Conservation (phyloP, 64 coral and sea anemone species). For the Orbicella faveolata region DNA sequence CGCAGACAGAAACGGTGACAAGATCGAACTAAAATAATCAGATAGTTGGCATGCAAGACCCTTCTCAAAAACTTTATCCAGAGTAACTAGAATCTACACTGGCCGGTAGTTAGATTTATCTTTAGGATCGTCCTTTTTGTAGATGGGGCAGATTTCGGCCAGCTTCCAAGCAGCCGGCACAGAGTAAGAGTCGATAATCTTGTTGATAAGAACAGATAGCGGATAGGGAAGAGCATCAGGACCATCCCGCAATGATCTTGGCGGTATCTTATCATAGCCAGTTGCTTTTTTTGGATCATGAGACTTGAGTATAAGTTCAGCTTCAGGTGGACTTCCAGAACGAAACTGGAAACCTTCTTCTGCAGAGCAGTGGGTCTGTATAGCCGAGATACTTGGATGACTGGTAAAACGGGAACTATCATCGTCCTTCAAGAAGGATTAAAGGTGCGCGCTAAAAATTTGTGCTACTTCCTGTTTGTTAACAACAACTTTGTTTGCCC, state of each 20-base stretch:
- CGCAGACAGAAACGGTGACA: background rate
- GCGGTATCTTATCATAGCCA: conserved; percentile 46
- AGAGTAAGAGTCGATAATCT: conserved; percentile 31
- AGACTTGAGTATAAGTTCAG: conserved; percentile 7
- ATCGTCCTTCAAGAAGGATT: too few relatives aligned
- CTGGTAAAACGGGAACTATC: background rate
- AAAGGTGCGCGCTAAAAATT: too few relatives aligned
- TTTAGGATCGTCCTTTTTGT: background rate
- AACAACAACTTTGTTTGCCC: conserved; percentile 44
- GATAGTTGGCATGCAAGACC: too few relatives aligned
- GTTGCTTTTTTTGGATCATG: conserved; percentile 34
- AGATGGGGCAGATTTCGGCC: conserved; percentile 26
- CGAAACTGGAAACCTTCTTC: conserved; percentile 25
- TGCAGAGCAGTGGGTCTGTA: conserved; percentile 19
- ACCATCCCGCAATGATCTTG: conserved; percentile 44
- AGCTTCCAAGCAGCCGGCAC: conserved; percentile 30
- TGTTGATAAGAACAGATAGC: conserved; percentile 26
- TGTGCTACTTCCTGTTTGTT: too few relatives aligned
- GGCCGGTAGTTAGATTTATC: too few relatives aligned
- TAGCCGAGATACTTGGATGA: conserved; percentile 10
- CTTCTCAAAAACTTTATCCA: too few relatives aligned
- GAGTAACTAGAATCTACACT: background rate
- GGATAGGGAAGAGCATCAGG: conserved; percentile 27
- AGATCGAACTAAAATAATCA: too few relatives aligned
- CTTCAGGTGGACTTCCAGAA: conserved; percentile 19